Percentiles rank a stretch among this genome's conserved stretches.
These are phyloP conservation scores for Epinephelus moara DNA, from an alignment of 2,113 vertebrate species.

Conservation along the genomic window DNA sequence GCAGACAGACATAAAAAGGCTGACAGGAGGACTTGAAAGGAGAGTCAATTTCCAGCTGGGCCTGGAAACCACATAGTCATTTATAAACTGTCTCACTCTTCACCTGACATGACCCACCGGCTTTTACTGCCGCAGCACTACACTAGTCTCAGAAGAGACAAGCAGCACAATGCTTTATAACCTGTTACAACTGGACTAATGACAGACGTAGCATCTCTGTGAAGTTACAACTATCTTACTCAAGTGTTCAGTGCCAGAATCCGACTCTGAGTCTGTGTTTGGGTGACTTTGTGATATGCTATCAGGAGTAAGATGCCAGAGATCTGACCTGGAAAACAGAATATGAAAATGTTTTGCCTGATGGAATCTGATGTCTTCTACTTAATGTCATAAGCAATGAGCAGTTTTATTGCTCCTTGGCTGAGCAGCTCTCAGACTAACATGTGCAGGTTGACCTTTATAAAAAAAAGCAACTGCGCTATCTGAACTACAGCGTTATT, in stretches of 20 bases:
- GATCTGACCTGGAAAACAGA: slow-evolving; percentile 53
- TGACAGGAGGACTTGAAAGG: slow-evolving; percentile 53
- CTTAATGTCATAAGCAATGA: slow-evolving; percentile 53
- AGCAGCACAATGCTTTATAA: slow-evolving; percentile 14
- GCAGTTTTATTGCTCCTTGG: slow-evolving; percentile 33
- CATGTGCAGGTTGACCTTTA: slow-evolving; percentile 56
- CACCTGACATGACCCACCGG: slow-evolving; percentile 63
- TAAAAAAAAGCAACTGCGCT: slow-evolving; percentile 58
- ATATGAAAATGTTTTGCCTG: slow-evolving; percentile 56
- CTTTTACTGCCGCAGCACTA: slow-evolving; percentile 19
- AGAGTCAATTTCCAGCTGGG: slow-evolving; percentile 63
- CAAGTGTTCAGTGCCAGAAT: slow-evolving; percentile 5
- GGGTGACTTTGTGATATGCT: slow-evolving; percentile 37
- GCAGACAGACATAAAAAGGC: slow-evolving; percentile 53
- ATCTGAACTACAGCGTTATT: background rate
- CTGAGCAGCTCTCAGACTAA: slow-evolving; percentile 31
- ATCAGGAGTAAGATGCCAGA: slow-evolving; percentile 30
- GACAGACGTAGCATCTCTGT: slow-evolving; percentile 16
- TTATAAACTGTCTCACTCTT: slow-evolving; percentile 65
- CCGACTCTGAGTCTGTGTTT: slow-evolving; percentile 23
- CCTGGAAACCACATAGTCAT: slow-evolving; percentile 56
- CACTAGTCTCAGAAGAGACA: slow-evolving; percentile 19
- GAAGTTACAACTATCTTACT: slow-evolving; percentile 19
- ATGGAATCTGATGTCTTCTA: slow-evolving; percentile 35
- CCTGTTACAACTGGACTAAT: slow-evolving; percentile 22